Conservation (phyloP, 2,113 vertebrate genomes). For the Rana temporaria region DNA sequence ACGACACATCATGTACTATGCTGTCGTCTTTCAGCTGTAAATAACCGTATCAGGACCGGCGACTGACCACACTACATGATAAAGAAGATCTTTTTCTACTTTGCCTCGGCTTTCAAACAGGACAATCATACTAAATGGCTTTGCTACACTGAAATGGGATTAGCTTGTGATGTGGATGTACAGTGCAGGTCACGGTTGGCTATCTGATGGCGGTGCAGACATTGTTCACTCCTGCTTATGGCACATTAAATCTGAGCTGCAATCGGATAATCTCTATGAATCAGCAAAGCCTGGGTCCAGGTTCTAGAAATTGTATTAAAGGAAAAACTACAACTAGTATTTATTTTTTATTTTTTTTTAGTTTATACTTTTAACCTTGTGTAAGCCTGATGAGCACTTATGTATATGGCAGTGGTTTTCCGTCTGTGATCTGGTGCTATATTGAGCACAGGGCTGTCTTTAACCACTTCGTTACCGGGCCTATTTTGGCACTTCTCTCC, state of each 20-base stretch:
- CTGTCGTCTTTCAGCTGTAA: neutral
- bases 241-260: neutral
- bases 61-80: neutral
- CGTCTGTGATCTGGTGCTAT: no score
- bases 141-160: conserved; percentile 51
- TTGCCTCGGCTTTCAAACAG: neutral
- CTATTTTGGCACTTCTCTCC: no score
- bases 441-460: no score
- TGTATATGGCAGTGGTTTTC: no score
- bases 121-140: neutral
- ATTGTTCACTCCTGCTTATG: conserved; percentile 74
- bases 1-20: conserved; percentile 3
- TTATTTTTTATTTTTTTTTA: no score
- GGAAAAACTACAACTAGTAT: no score
- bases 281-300: no score
- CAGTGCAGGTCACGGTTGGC: conserved; percentile 69
- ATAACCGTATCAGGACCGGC: neutral
- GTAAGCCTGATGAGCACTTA: no score
- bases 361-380: no score
- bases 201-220: conserved; percentile 75
- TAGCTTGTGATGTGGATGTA: conserved; percentile 64
- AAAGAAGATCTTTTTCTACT: neutral
- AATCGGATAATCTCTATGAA: neutral
- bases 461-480: no score
- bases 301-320: no score